Conservation (phyloP, 2,888 invertebrate species). For the Lacanobia oleracea region DNA sequence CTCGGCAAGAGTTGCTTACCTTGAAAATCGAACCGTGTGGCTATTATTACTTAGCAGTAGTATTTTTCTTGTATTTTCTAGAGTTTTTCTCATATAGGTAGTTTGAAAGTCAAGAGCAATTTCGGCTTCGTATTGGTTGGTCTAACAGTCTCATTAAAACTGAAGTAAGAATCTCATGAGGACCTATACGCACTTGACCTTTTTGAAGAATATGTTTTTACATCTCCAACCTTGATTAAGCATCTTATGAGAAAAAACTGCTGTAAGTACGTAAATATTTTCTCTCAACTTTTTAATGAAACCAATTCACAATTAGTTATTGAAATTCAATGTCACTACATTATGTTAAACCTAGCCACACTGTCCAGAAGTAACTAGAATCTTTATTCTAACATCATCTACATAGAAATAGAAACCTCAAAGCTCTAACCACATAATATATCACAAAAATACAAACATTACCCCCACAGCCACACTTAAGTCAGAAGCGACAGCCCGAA, state of each 20-base stretch:
- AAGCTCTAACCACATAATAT: neutral
- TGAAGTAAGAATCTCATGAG: neutral
- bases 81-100: neutral
- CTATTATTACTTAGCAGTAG: no score
- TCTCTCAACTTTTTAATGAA: no score
- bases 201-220: neutral
- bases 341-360: no score
- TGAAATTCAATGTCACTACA: no score
- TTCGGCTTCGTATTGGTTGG: neutral
- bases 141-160: neutral
- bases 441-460: conserved; percentile 6
- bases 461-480: conserved; percentile 7
- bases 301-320: no score
- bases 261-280: neutral
- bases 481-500: conserved; percentile 27
- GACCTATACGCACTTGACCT: neutral
- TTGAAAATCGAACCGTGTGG: no score
- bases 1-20: no score
- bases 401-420: no score
- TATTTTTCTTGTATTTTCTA: no score
- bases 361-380: neutral
- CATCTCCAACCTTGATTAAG: neutral
- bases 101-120: neutral
- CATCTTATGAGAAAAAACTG: neutral
- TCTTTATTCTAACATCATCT: neutral